A percentile compares a stretch with the other conserved stretches of the same genome.
Evolutionary conservation across 2,113 vertebrate genomes (phyloP).

Genomic region (Lepus timidus): DNA sequence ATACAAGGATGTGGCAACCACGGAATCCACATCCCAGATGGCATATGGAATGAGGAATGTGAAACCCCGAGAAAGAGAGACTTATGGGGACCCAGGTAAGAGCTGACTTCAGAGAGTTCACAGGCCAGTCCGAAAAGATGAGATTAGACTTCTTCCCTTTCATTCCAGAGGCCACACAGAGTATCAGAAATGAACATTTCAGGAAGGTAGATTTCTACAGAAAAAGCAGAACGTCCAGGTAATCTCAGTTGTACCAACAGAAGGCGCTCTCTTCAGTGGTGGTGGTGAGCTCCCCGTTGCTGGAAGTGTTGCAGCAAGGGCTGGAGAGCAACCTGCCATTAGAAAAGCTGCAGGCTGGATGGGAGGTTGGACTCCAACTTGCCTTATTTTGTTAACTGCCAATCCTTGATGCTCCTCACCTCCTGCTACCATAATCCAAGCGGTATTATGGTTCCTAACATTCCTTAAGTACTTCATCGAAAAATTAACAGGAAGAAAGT

Average conservation of each 20-base stretch:
- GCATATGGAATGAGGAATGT: not conserved
- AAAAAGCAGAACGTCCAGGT: not conserved
- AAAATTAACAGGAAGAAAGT: constrained; percentile 32
- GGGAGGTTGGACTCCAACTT: not conserved
- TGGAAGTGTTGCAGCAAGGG: not conserved
- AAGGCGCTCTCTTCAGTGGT: not conserved
- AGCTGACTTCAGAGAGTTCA: constrained; percentile 19
- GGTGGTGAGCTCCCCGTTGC: not conserved
- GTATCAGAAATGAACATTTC: constrained; percentile 29
- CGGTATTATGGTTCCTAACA: not conserved
- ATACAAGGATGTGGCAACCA: not conserved
- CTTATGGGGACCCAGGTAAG: not conserved
- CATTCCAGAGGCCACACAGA: not conserved
- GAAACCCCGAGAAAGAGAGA: not conserved
- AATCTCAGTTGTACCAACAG: not conserved
- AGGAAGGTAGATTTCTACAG: constrained; percentile 20
- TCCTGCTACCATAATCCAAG: not conserved
- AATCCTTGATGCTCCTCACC: not conserved
- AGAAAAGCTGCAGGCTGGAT: not conserved
- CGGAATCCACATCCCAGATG: not conserved
- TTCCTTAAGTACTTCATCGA: not conserved
- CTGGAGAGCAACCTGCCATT: not conserved
- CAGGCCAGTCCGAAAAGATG: not conserved
- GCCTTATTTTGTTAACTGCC: constrained; percentile 21
- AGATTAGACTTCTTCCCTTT: constrained; percentile 15